A percentile compares a stretch with the other conserved stretches of the same genome.
phyloP scores from a whole-genome alignment of 1,140 invertebrate species.

The Holcopasites calliopsidis region DNA sequence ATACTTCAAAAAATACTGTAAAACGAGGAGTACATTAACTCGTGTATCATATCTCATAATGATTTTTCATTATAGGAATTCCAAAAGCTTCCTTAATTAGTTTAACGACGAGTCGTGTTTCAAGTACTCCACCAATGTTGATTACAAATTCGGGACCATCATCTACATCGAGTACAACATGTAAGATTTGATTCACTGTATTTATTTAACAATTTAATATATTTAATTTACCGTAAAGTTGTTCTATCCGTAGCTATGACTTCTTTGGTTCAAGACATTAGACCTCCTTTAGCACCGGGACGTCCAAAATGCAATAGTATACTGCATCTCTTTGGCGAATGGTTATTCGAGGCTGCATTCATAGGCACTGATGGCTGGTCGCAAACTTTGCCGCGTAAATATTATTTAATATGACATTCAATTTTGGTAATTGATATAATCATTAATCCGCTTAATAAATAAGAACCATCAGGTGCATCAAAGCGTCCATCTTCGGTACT shows the following conservation, averaged over 20 bases:
- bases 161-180: conserved; percentile 83
- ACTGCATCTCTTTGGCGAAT: conserved; percentile 96
- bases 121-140: conserved; percentile 84
- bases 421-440: not conserved
- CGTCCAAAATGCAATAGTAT: conserved; percentile 96
- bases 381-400: conserved; percentile 80
- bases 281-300: conserved; percentile 85
- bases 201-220: conserved; percentile 18
- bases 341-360: conserved; percentile 97
- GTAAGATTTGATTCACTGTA: conserved; percentile 77
- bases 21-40: not conserved
- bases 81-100: conserved; percentile 90
- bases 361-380: conserved; percentile 87
- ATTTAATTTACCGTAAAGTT: not conserved
- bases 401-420: not conserved
- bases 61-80: conserved; percentile 81
- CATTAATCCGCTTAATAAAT: conserved; percentile 1
- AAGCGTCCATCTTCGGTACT: conserved; percentile 78
- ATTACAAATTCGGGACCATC: conserved; percentile 86
- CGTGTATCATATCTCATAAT: not conserved
- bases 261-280: conserved; percentile 80
- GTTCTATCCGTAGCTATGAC: conserved; percentile 75
- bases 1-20: conserved; percentile 1
- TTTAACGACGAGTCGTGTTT: conserved; percentile 84
- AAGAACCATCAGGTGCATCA: conserved; percentile 81